These are phyloP conservation scores for Columba guinea DNA, from an alignment of 2,797 vertebrate genomes.

Conservation along the genomic window DNA sequence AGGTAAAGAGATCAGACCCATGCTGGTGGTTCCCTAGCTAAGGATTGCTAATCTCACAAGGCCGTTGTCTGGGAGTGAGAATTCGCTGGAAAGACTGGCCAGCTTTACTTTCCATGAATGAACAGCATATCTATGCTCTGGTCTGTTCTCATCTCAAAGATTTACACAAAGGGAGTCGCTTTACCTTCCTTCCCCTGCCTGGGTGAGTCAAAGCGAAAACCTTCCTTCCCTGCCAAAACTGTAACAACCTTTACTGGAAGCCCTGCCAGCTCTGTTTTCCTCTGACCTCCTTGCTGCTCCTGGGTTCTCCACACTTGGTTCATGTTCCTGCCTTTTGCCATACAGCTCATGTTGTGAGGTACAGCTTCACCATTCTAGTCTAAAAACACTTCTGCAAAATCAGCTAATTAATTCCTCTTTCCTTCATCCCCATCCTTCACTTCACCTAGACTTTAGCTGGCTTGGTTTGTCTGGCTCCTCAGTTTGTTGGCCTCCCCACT, in stretches of 20 bases:
- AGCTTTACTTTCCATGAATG: neutral
- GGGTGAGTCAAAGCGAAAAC: neutral
- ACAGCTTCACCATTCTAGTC: neutral
- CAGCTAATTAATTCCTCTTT: neutral
- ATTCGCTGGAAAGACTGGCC: neutral
- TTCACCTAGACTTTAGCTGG: neutral
- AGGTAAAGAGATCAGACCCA: slow-evolving; percentile 41
- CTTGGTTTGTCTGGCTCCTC: neutral
- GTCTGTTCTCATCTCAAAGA: neutral
- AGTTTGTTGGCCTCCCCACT: too few relatives aligned
- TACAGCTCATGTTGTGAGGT: neutral
- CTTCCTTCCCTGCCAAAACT: neutral
- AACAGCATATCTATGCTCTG: neutral
- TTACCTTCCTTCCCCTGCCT: neutral
- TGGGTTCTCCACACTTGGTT: neutral
- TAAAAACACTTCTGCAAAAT: neutral
- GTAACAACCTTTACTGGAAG: neutral
- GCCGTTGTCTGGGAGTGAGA: slow-evolving; percentile 24
- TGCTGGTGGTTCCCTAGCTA: slow-evolving; percentile 20
- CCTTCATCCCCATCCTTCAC: neutral
- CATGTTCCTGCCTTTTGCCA: neutral
- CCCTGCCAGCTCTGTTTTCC: neutral
- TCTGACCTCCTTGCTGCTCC: neutral
- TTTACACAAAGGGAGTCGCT: neutral
- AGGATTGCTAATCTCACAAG: slow-evolving; percentile 8